Base-by-base conservation (phyloP, 2,888 invertebrate species). In the Meiosimyza decipiens region DNA sequence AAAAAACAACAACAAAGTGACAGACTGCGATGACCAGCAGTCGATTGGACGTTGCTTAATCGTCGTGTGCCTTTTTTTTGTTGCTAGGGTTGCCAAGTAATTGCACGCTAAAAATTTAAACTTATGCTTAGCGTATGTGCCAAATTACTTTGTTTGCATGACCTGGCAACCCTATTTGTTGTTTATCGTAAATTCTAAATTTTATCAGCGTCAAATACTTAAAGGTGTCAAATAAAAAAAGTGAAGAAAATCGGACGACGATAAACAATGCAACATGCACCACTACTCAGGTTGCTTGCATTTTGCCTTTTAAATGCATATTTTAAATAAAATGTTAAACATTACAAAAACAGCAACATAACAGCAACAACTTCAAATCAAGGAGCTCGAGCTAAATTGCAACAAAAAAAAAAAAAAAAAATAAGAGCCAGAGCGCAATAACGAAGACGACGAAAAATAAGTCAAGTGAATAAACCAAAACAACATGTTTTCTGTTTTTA, bases 281-380 rank as follows among this genome's bases (percentile, higher is more conserved):
- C 9, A 9, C 6, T 9, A 40, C 40, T 40, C 64, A 64, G 51
- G 51, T 50, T 64, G 51, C 52, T 50, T 64, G 51, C 64, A 50
- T 64, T 64, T 64, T 51, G 28, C 64, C 49, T 64, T 64, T 40
- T 9, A 64, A 40, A 40, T 40, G 40, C 40, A 64, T 64, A 51
- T n/a, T 50, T 16, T 51, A 64, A 64, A 64, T 64, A 64, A 40
- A 40, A 64, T 51, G n/a, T 51, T 22, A 6, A 50, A 18, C 15
- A 15, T 47, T 18, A 40, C 62, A 62, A 62, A 22, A 22, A 22
- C 2, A 22, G 1, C 22, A 22, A 22, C 64, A 64, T 11, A 18
- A 22, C 40, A 13, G 40, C 40, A 47, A 40, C 40, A 22, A 18
- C 59, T 59, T 18, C 22, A 64, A 50, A 50, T 50, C 64, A 64